Base-by-base conservation (phyloP, 2,888 invertebrate species). In the Sminthurinus aureus region DNA sequence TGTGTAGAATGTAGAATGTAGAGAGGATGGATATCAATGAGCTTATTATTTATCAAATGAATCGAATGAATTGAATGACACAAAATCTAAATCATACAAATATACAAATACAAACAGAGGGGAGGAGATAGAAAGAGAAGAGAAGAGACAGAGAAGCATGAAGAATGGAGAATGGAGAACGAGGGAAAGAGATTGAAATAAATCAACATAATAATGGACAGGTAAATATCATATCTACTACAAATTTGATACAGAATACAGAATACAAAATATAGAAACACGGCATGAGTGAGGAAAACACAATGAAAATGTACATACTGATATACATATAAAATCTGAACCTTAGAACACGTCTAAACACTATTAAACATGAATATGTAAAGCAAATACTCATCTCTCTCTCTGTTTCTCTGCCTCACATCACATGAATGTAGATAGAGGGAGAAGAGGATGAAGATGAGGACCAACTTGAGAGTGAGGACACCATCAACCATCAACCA, bases 161-260 rank as follows among this genome's bases (percentile, higher is more conserved):
- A 6, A 38, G 38, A 38, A 6, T 4, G 38, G 6, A 6, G 6
- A 1, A 38, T 1, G 6, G 38, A 38, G 38, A 38, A 52, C 58
- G 64, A 4, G 78, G 64, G 78, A 2, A 26, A 67, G 79, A 67
- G 80, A 52, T 81, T 38, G 73, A 80, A 81, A 81, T 81, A 81
- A 81, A 81, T 81, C 80, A 74, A 74, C 80, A 81, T 81, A 74
- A 81, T 81, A 81, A 81, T 81, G 73, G 80, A 81, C 80, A 81
- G 74, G 73, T 73, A 73, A 81, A 81, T 81, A 81, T 38, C 67
- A 73, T n/a, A 38, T 4, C 38, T 38, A 38, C 38, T 38, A 38
- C 38, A 38, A 38, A 38, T 38, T 38, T 38, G 38, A 38, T 38
- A 38, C 38, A 38, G 38, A 38, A 38, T 38, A 38, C 38, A 38